Evolutionary conservation across 2,888 invertebrate genomes (phyloP).

Genomic region (Cataglyphis cursor): DNA sequence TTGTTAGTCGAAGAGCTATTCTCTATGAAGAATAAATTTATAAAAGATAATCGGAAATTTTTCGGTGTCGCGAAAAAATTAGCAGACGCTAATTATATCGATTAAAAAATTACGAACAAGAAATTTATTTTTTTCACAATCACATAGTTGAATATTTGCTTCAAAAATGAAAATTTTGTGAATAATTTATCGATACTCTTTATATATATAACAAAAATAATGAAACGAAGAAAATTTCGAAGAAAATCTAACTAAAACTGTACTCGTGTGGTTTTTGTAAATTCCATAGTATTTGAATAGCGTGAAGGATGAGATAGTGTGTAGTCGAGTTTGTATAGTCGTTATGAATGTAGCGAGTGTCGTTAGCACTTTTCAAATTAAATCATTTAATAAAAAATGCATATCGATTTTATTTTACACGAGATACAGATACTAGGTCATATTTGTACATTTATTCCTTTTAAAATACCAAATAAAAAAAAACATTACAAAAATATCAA

Average conservation of each 20-base stretch:
- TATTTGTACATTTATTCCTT: constrained; percentile 4
- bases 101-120: background rate
- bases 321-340: background rate
- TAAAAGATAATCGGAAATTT: constrained; percentile 62
- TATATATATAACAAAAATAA: background rate
- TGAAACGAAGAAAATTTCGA: background rate
- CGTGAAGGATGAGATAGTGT: background rate
- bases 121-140: background rate
- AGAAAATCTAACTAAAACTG: background rate
- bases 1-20: constrained; percentile 76
- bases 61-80: background rate
- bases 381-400: constrained; percentile 4
- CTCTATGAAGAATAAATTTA: constrained; percentile 63
- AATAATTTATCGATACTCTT: background rate
- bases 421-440: background rate
- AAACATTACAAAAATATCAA: background rate
- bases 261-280: background rate
- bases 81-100: constrained; percentile 34
- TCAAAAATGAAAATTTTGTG: constrained; percentile 7
- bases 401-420: constrained; percentile 16
- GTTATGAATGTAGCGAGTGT: background rate
- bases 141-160: background rate
- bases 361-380: constrained; percentile 6
- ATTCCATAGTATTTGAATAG: background rate
- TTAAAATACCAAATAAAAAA: background rate